Evolutionary conservation across 2,113 vertebrate species (phyloP), one percentile per base, ranked within the genome.

Genomic region (Calcarius ornatus): DNA sequence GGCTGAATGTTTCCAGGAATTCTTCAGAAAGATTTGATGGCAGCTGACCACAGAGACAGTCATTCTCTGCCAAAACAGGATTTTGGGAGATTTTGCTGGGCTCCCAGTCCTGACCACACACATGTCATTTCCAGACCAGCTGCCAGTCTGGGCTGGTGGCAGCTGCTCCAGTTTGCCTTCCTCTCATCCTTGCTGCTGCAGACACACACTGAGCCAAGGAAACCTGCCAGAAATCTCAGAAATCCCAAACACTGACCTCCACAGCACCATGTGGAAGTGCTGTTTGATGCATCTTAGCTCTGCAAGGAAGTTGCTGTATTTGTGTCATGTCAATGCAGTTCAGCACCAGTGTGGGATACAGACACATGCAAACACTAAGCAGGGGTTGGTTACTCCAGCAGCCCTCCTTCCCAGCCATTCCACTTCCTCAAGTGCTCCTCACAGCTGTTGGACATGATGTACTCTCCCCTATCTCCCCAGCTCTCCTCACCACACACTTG

Each of bases 191-290:
- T 8, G 1, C 25, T 5, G 0, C 82, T 72, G 71, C 50, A 82
- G 61, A 42, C 79, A 43, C 2, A 0, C 10, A 1, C 5, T 1
- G 42, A 60, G 69, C 38, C 69, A 48, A 64, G 53, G 10, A 51
- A 75, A 45, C 0, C 2, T 10, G 15, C 48, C 69, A 84, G 78
- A 13, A 82, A 48, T 16, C 54, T 35, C 81, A 63, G 38, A 23
- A 35, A 57, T 21, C 45, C 59, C 80, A 53, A 25, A 57, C 0
- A 0, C 25, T 10, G 66, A 13, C 28, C 54, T 82, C 30, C 51
- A 54, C 31, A 0, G 0, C 76, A 10, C 10, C 0, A 0, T 10
- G 2, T 0, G 0, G 40, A 60, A 5, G 2, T 15, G 33, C 15
- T 24, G 4, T 40, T 37, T n/a, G 47, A 27, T 33, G 22, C 51